phyloP scores from a whole-genome alignment of 2,113 vertebrate species.

The Phycodurus eques region DNA sequence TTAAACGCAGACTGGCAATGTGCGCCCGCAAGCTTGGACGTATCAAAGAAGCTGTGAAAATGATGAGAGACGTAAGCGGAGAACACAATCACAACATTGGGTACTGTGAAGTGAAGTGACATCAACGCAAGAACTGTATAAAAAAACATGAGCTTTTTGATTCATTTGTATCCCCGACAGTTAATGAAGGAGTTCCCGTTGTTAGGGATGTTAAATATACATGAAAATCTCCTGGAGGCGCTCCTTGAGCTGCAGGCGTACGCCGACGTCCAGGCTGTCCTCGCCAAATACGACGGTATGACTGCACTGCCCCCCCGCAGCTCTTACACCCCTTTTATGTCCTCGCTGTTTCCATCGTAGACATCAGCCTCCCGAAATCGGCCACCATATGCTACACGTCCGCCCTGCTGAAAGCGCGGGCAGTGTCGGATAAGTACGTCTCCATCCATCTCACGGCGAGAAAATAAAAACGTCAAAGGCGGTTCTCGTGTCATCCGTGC shows the following conservation, averaged over 20 bases:
- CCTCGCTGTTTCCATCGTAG: conserved; percentile 59
- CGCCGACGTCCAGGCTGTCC: conserved; percentile 95
- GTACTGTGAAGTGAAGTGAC: not conserved
- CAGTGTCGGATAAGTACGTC: conserved; percentile 96
- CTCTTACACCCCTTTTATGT: not conserved
- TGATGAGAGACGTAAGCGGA: conserved; percentile 98
- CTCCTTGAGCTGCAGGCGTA: conserved; percentile 97
- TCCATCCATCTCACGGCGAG: not conserved
- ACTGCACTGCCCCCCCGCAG: not conserved
- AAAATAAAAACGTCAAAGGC: not conserved
- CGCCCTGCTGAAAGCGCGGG: conserved; percentile 96
- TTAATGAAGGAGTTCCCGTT: conserved; percentile 99
- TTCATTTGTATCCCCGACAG: conserved; percentile 65
- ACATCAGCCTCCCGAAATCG: conserved; percentile 99
- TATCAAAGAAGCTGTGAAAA: conserved; percentile 96
- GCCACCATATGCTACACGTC: conserved; percentile 99
- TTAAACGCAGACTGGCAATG: conserved; percentile 96
- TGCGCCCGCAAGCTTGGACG: conserved; percentile 95
- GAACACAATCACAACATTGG: no score
- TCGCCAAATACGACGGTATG: conserved; percentile 97
- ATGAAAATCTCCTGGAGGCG: conserved; percentile 96
- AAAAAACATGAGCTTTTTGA: not conserved
- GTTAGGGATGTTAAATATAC: conserved; percentile 97
- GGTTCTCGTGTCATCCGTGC: not conserved
- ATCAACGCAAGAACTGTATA: not conserved